Conservation (phyloP, 2,888 invertebrate species). For the Plebejus melissa region DNA sequence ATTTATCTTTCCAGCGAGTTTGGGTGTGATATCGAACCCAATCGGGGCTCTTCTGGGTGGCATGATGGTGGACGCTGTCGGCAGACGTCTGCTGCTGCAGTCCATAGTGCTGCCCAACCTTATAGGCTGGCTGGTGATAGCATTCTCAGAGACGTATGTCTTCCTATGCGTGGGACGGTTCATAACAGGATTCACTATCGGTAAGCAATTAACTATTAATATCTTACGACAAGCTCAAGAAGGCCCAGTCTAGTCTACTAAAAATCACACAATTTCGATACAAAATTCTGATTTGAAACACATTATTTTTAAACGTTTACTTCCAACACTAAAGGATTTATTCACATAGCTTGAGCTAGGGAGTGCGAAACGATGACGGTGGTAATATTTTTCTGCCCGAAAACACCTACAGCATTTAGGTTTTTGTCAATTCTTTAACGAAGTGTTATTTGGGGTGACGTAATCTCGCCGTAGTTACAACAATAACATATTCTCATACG, state of each 20-base stretch:
- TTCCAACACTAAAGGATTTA: background rate
- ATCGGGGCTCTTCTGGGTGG: constrained; percentile 84
- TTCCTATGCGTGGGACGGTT: constrained; percentile 83
- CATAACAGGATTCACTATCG: constrained; percentile 84
- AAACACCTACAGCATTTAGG: background rate
- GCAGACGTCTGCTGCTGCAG: constrained; percentile 81
- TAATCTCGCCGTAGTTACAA: background rate
- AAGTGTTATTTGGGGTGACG: constrained; percentile 5
- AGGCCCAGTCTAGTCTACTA: too few species aligned
- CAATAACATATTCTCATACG: background rate
- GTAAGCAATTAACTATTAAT: constrained; percentile 46
- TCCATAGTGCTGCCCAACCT: constrained; percentile 83
- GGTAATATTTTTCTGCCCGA: background rate
- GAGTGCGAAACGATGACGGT: background rate
- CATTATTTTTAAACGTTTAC: background rate
- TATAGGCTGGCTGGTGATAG: constrained; percentile 84
- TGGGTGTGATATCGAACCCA: constrained; percentile 86
- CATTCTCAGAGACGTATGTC: constrained; percentile 80
- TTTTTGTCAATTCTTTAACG: constrained; percentile 10
- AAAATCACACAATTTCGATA: too few species aligned
- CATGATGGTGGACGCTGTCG: constrained; percentile 82
- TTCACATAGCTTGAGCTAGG: background rate
- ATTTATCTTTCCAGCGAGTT: too few species aligned
- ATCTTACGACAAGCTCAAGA: too few species aligned
- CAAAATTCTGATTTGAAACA: background rate